phyloP scores from a whole-genome alignment of 2,797 vertebrate species.

The Merluccius polli region DNA sequence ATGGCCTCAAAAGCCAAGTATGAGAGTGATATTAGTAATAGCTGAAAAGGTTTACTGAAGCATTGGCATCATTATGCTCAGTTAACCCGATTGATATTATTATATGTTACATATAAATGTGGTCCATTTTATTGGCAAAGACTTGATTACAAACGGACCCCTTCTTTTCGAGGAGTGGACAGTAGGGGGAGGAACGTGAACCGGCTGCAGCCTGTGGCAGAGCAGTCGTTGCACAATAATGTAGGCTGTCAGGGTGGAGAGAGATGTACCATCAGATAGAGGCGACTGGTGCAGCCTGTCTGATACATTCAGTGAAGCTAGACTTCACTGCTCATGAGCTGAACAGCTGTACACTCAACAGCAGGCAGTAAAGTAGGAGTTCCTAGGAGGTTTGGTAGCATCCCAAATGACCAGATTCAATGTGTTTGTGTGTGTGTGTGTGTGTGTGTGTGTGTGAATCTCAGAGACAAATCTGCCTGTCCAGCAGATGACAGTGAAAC shows the following conservation, averaged over 20 bases:
- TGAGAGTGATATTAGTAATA: constrained; percentile 60
- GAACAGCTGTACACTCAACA: constrained; percentile 37
- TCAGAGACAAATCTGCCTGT: constrained; percentile 1
- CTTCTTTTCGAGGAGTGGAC: constrained; percentile 20
- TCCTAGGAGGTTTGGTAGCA: constrained; percentile 43
- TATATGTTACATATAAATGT: neutral
- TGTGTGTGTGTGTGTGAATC: constrained; percentile 17
- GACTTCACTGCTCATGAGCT: constrained; percentile 46
- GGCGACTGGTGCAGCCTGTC: constrained; percentile 24
- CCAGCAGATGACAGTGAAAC: constrained; percentile 24
- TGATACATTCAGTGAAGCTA: constrained; percentile 37
- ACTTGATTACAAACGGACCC: neutral
- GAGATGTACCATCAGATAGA: constrained; percentile 51
- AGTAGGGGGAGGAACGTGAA: constrained; percentile 14
- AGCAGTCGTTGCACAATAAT: constrained; percentile 38
- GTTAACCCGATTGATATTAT: neutral
- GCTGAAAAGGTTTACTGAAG: constrained; percentile 61
- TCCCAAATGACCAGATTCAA: constrained; percentile 30
- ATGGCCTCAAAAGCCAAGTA: constrained; percentile 63
- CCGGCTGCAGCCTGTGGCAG: constrained; percentile 28
- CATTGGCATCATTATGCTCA: constrained; percentile 42
- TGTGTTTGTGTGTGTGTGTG: constrained; percentile 27
- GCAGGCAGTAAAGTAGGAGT: constrained; percentile 25
- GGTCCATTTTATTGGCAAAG: neutral
- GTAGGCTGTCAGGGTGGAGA: constrained; percentile 48